Evolutionary conservation across 2,888 invertebrate species (phyloP).

Genomic region (Acleris sparsana): DNA sequence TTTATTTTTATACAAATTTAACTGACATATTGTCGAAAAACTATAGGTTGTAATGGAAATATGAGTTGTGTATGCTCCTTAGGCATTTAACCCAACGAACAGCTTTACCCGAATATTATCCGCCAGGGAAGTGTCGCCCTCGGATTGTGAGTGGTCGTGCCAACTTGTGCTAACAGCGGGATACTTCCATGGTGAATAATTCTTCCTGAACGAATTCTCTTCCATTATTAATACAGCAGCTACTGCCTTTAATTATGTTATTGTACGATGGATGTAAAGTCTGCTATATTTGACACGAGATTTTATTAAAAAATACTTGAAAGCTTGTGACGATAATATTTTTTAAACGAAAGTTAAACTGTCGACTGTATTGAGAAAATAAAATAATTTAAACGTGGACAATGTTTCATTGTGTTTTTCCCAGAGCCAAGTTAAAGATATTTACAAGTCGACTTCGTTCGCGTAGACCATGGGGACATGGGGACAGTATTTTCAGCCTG

Average conservation of each 20-base stretch:
- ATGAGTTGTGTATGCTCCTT: constrained; percentile 57
- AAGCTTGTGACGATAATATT: constrained; percentile 39
- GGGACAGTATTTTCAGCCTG: no score
- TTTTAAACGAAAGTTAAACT: constrained; percentile 40
- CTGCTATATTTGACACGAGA: constrained; percentile 24
- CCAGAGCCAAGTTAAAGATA: neutral
- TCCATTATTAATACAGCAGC: constrained; percentile 19
- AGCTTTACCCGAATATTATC: constrained; percentile 18
- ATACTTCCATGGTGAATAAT: constrained; percentile 25
- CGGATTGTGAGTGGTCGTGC: neutral
- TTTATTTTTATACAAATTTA: constrained; percentile 79
- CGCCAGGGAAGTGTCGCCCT: constrained; percentile 18
- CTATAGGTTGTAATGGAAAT: constrained; percentile 62
- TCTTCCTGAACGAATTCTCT: neutral
- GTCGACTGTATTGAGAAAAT: constrained; percentile 69
- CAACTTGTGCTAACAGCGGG: constrained; percentile 12
- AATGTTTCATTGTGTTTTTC: constrained; percentile 30
- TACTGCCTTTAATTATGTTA: constrained; percentile 25
- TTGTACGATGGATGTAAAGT: constrained; percentile 19
- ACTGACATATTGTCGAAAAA: constrained; percentile 78
- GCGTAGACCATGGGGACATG: no score
- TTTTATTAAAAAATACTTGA: constrained; percentile 29
- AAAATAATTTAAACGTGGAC: constrained; percentile 58
- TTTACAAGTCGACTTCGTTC: no score
- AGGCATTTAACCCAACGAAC: constrained; percentile 28